These are phyloP conservation scores for Rhopalosiphum maidis DNA, from an alignment of 1,140 invertebrate species.

Conservation along the genomic window DNA sequence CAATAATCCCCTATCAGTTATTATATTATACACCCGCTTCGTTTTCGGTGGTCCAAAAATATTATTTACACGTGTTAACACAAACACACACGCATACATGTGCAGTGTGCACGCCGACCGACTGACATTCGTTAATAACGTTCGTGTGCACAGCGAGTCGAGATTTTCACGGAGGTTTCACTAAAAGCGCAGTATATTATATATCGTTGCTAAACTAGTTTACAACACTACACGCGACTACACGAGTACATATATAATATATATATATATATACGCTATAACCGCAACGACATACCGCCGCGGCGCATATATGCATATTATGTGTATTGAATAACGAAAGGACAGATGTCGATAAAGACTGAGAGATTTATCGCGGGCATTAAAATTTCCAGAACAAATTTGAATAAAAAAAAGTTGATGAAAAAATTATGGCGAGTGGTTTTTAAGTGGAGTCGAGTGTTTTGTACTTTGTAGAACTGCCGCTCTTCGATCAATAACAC, in stretches of 20 bases:
- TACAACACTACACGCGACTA: not conserved
- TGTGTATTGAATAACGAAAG: not conserved
- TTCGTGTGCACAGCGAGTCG: not conserved
- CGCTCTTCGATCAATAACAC: not conserved
- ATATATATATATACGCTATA: not conserved
- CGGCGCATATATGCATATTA: not conserved
- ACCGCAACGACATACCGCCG: not conserved
- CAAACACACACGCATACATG: not conserved
- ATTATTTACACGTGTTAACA: constrained; percentile 48
- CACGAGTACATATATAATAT: not conserved
- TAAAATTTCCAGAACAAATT: constrained; percentile 40
- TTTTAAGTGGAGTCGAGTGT: constrained; percentile 29
- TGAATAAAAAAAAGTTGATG: constrained; percentile 16
- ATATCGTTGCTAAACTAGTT: constrained; percentile 21
- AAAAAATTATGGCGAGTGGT: constrained; percentile 4
- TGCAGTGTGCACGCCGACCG: not conserved
- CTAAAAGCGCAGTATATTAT: not conserved
- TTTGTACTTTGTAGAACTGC: not conserved
- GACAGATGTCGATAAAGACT: constrained; percentile 32
- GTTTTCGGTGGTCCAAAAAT: constrained; percentile 24
- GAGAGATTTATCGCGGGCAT: constrained; percentile 44
- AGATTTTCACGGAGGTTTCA: constrained; percentile 36
- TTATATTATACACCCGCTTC: not conserved
- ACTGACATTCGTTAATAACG: not conserved
- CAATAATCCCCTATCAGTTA: not conserved